These are phyloP conservation scores for Lissonota sp. DNA, from an alignment of 2,888 invertebrate genomes.

Conservation along the genomic window DNA sequence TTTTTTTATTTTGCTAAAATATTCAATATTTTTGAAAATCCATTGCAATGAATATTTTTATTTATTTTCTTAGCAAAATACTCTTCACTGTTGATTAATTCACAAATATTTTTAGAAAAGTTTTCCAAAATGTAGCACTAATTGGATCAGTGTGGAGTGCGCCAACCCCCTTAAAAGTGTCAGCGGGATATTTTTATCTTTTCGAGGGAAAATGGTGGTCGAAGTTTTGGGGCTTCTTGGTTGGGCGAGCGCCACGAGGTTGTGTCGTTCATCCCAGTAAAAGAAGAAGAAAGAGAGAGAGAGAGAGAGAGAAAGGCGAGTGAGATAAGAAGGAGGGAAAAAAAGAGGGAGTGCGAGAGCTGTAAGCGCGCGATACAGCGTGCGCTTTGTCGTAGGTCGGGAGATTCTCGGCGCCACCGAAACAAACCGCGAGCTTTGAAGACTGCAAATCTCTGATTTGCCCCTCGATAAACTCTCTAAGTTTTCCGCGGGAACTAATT, in stretches of 20 bases:
- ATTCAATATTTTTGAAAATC: too few species aligned
- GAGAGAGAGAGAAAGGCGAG: slow-evolving; percentile 24
- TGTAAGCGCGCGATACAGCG: slow-evolving; percentile 34
- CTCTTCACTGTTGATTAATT: too few species aligned
- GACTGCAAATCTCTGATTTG: not conserved
- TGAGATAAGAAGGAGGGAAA: slow-evolving; percentile 15
- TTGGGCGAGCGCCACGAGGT: slow-evolving; percentile 62
- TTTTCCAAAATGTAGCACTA: too few species aligned
- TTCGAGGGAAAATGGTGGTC: slow-evolving; percentile 58
- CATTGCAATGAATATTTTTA: too few species aligned
- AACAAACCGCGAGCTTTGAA: slow-evolving; percentile 8
- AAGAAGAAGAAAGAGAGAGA: slow-evolving; percentile 7
- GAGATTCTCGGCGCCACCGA: slow-evolving; percentile 42
- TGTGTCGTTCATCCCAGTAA: slow-evolving; percentile 19
- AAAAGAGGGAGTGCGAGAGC: slow-evolving; percentile 57
- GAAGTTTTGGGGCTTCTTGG: slow-evolving; percentile 57
- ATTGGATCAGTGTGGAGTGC: too few species aligned
- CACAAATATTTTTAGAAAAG: too few species aligned
- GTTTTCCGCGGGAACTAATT: not conserved
- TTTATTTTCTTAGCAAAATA: too few species aligned
- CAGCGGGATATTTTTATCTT: slow-evolving; percentile 59
- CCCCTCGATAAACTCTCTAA: not conserved
- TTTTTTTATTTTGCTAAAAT: too few species aligned
- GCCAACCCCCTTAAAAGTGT: not conserved
- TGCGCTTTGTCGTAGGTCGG: slow-evolving; percentile 62